Evolutionary conservation across 1,140 invertebrate genomes (phyloP), one percentile per base, ranked within the genome.

Genomic region (Aricia agestis): DNA sequence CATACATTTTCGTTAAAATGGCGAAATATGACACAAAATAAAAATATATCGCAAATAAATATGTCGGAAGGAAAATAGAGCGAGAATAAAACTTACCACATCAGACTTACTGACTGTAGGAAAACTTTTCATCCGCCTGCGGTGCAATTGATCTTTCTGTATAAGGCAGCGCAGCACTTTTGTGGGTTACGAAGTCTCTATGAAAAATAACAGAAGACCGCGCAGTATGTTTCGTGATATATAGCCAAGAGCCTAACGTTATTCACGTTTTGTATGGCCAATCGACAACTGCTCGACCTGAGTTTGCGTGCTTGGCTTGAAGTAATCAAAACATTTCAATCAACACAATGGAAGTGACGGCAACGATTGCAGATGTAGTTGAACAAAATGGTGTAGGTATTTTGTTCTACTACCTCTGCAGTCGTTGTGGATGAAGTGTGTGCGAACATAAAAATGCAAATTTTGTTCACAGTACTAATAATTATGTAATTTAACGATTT

Each of bases 111-210:
- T 59, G 58, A 7, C 58, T 0, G 18, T 18, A 59, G 18, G 58
- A 59, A 59, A 59, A 59, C 58, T 59, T 59, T 59, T 59, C 58
- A 59, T 59, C n/a, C 58, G 18, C 17, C 18, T 6, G 19, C 58
- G 11, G 45, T 59, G 58, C 3, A 59, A 59, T 59, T 59, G 58
- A 59, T 59, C 58, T 59, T 19, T 9, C 58, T 5, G n/a, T 59
- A 59, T 59, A 59, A 59, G 17, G 52, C 13, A 57, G n/a, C 18
- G n/a, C 58, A 6, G 52, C n/a, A 19, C 58, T 19, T 59, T 59
- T 59, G 58, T 19, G 58, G n/a, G n/a, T 59, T 59, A 9, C 58
- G 7, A 59, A 59, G 15, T 18, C 58, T 19, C n/a, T 19, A 19
- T 59, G 58, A 17, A 59, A 59, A 59, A 59, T 59, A 52, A 52